Base-by-base conservation (phyloP, 2,888 invertebrate species). In the Drosophila mettleri region DNA sequence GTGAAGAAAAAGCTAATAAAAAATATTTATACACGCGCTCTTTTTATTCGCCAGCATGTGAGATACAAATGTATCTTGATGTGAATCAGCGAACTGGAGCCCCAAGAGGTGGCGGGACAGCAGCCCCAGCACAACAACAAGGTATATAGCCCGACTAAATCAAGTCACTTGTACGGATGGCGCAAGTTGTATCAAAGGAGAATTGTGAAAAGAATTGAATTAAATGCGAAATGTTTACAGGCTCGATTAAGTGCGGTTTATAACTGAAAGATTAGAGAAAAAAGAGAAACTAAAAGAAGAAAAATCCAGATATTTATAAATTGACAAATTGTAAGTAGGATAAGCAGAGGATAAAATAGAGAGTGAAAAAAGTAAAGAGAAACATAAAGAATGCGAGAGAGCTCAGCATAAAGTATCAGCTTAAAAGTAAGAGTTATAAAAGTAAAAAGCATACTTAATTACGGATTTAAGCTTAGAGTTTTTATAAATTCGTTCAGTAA, bases 21-120 rank as follows among this genome's bases (percentile, higher is more conserved):
- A 86, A 81, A 84, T 86, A 86, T 84, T 79, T 77, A 77, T 84
- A 83, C 84, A 80, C 66, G 81, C 76, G 60, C 66, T 69, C 58
- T 55, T 53, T 67, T 74, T 75, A 45, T 51, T 41, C 46, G 24
- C 53, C 38, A 34, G 24, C 39, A 31, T 62, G 41, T 36, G 61
- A 80, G 78, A 78, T 84, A 72, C 81, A 79, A 86, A 81, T 83
- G 87, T 84, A 86, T 83, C 79, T 84, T 78, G 81, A 81, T 83
- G 69, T 62, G 58, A 68, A 68, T 46, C 62, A 55, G 20, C 12
- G 31, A 31, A 14, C 4, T 20, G 8, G 3, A 4, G 4, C 3
- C 7, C 10, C 10, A 6, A 18, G 18, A 14, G 20, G 12, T 12
- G 6, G 5, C 10, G 62, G 59, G 61, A 18, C 31, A 36, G 29